Percentiles rank a stretch among this genome's conserved stretches.
Evolutionary conservation across 2,113 vertebrate species (phyloP).

Genomic region (Rhipidura dahli): DNA sequence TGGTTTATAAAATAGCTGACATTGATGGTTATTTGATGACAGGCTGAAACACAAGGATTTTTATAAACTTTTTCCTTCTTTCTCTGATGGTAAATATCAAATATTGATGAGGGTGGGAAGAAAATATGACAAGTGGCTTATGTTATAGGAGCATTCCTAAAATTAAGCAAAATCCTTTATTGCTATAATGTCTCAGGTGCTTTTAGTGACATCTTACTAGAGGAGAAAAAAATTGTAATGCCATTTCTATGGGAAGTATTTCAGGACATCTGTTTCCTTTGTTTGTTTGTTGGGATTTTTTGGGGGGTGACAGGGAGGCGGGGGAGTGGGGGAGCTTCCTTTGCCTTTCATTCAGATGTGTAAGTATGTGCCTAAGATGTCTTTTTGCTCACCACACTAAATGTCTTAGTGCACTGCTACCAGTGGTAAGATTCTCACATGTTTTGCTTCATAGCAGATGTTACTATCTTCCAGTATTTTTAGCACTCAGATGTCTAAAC

Average conservation of each 20-base stretch:
- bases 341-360: not conserved
- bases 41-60: not conserved
- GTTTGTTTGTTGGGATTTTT: not conserved
- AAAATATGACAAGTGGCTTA: not conserved
- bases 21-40: not conserved
- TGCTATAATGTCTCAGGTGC: not conserved
- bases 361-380: not conserved
- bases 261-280: not conserved
- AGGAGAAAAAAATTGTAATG: not conserved
- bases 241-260: not conserved
- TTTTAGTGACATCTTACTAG: not conserved
- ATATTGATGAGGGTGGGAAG: not conserved
- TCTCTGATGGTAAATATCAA: not conserved
- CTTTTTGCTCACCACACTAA: not conserved
- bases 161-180: not conserved
- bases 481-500: conserved; percentile 34
- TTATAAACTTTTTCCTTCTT: not conserved
- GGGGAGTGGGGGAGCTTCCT: not conserved
- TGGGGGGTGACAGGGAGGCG: too few relatives aligned
- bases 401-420: conserved; percentile 8
- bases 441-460: conserved; percentile 25
- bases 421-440: not conserved
- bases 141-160: not conserved
- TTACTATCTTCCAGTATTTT: conserved; percentile 43
- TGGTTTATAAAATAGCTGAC: not conserved